Evolutionary conservation across 2,888 invertebrate genomes (phyloP), one percentile per base, ranked within the genome.

Genomic region (Scaptodrosophila latifasciaeformis): DNA sequence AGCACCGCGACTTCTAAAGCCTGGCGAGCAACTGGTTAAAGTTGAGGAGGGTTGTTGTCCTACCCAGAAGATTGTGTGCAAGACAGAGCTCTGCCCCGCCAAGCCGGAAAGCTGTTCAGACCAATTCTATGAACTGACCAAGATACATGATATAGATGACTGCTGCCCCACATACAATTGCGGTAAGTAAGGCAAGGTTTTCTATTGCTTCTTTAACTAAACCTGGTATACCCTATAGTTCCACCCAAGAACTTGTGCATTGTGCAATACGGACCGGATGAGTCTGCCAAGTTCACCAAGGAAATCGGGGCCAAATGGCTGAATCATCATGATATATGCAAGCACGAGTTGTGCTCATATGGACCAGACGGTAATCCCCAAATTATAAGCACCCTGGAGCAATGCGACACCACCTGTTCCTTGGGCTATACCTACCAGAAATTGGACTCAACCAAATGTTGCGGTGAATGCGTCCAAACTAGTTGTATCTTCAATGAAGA

Each of bases 41-140:
- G 88, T 91, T 60, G 87, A 87, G 1, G 87, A 88, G 15, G 93
- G 93, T 0, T 95, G 95, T 81, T 95, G 95, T 78, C 92, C 93
- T 0, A 87, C 88, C 3, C 79, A 88, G 6, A 85, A 88, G 54
- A 85, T 89, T 49, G 76, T 90, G 1, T 95, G 95, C 69, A 89
- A 89, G 19, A 86, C 86, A 0, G 89, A 90, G 7, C 85, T 85
- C 1, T 95, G 95, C 77, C 92, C 92, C 0, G 59, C 74, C n/a
- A 86, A 89, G 0, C 88, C 89, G 0, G 66, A 80, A 0, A 61
- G 56, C 7, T 86, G 86, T 40, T 48, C 65, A 10, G 88, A 90
- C 1, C 87, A 88, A 60, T 91, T 89, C 85, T 89, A 91, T 62
- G 87, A 87, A 10, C 71, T 89, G 2, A 84, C 86, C 43, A 67